Evolutionary conservation across 2,797 vertebrate species (phyloP).

Genomic region (Peromyscus eremicus): DNA sequence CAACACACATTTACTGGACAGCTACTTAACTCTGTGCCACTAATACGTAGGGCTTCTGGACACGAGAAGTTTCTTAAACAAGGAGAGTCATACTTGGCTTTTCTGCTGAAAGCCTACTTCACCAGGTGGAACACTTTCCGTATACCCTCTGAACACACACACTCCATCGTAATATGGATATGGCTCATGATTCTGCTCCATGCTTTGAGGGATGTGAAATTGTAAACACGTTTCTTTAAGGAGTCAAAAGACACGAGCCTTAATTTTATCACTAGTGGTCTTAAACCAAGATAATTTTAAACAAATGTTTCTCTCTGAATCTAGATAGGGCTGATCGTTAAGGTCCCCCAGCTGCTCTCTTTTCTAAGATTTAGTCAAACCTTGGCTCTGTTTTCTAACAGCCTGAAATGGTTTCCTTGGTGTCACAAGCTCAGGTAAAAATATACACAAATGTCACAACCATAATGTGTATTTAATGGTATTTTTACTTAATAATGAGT

Average conservation of each 20-base stretch:
- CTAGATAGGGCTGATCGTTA: neutral
- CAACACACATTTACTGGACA: neutral
- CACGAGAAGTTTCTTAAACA: neutral
- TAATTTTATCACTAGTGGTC: neutral
- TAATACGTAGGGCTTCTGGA: neutral
- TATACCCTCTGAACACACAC: neutral
- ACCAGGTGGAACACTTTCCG: neutral
- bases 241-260: neutral
- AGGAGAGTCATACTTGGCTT: neutral
- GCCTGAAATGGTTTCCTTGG: neutral
- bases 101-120: neutral
- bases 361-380: neutral
- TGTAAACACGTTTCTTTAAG: constrained; percentile 28
- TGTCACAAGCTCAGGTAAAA: constrained; percentile 14
- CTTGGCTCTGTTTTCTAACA: neutral
- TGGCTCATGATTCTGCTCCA: neutral
- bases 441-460: neutral
- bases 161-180: neutral
- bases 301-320: neutral
- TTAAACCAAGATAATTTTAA: neutral
- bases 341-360: neutral
- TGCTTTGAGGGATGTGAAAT: neutral
- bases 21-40: neutral
- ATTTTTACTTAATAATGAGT: constrained; percentile 50
- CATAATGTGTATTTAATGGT: neutral